These are phyloP conservation scores for Orthonevra nobilis DNA, from an alignment of 2,888 invertebrate genomes.

Conservation along the genomic window DNA sequence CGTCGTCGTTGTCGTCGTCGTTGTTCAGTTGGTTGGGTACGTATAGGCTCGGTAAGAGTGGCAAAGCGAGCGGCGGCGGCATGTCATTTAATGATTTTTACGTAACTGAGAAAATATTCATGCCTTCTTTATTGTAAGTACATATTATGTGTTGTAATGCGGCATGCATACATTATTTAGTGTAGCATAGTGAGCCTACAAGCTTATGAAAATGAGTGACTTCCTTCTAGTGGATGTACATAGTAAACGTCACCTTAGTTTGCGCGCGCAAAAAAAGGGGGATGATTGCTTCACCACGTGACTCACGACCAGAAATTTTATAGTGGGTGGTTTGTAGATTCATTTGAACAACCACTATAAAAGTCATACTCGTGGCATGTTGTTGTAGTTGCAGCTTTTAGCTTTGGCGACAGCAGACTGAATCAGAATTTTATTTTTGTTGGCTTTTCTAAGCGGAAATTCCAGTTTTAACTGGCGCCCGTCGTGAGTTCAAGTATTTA, in stretches of 20 bases:
- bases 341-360: too few relatives aligned
- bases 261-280: conserved; percentile 9
- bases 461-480: conserved; percentile 58
- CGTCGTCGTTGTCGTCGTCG: conserved; percentile 47
- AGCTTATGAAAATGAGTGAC: conserved; percentile 42
- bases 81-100: conserved; percentile 48
- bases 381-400: conserved; percentile 34
- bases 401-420: conserved; percentile 46
- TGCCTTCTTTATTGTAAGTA: conserved; percentile 41
- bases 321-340: conserved; percentile 52
- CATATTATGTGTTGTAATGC: conserved; percentile 27
- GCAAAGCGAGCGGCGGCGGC: conserved; percentile 17
- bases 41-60: conserved; percentile 23
- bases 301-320: conserved; percentile 33
- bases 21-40: conserved; percentile 12
- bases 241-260: conserved; percentile 39
- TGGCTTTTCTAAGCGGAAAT: conserved; percentile 17
- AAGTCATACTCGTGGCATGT: too few relatives aligned
- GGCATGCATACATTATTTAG: neutral
- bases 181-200: conserved; percentile 8
- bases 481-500: conserved; percentile 37
- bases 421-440: conserved; percentile 27
- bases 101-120: conserved; percentile 51
- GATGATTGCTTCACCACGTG: conserved; percentile 40
- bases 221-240: conserved; percentile 58